Conservation (phyloP, 2,888 invertebrate genomes). For the Octonoba sinensis region DNA sequence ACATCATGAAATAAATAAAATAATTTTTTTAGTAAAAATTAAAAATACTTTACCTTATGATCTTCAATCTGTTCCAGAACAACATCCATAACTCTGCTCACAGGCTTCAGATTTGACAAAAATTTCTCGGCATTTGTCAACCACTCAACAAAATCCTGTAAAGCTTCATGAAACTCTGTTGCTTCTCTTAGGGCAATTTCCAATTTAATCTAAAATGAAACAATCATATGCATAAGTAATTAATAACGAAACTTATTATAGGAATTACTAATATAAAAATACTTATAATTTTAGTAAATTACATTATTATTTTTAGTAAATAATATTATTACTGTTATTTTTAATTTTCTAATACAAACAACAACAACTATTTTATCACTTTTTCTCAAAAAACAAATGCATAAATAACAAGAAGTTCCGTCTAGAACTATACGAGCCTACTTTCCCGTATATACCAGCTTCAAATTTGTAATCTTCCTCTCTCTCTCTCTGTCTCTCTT, state of each 20-base stretch:
- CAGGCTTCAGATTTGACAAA: conserved; percentile 87
- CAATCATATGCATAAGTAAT: background rate
- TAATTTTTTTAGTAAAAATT: background rate
- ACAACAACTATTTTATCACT: too few relatives aligned
- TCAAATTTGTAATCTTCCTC: too few relatives aligned
- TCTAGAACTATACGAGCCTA: too few relatives aligned
- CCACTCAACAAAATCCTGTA: conserved; percentile 97
- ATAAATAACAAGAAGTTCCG: too few relatives aligned
- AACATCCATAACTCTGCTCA: conserved; percentile 92
- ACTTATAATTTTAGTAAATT: background rate
- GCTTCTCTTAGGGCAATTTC: conserved; percentile 98
- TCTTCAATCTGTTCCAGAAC: conserved; percentile 96
- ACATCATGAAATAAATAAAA: background rate
- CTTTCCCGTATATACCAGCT: too few relatives aligned
- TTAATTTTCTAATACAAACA: too few relatives aligned
- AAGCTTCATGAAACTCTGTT: conserved; percentile 91
- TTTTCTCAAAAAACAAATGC: too few relatives aligned
- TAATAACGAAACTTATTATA: too few relatives aligned
- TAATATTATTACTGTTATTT: too few relatives aligned
- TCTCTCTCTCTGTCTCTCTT: too few relatives aligned
- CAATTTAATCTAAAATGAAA: conserved; percentile 80
- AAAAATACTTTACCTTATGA: conserved; percentile 78
- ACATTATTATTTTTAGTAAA: too few relatives aligned
- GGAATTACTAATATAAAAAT: too few relatives aligned
- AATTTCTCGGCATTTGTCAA: conserved; percentile 93